phyloP scores from a whole-genome alignment of 2,888 invertebrate genomes.

The Parnassius smintheus region DNA sequence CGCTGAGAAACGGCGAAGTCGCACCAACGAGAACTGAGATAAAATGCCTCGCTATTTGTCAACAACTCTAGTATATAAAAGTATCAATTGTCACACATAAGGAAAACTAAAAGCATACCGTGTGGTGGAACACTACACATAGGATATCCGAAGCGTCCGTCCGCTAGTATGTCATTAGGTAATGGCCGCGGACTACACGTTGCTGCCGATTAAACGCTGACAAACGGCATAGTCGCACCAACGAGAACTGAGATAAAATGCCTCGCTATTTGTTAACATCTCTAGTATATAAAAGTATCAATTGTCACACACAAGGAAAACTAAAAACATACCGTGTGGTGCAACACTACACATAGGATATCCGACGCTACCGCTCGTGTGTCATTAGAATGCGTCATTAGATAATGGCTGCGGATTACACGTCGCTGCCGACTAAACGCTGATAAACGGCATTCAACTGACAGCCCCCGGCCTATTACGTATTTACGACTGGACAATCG shows the following conservation, averaged over 20 bases:
- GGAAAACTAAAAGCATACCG: not conserved
- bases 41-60: too few species aligned
- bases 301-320: too few species aligned
- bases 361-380: slow-evolving; percentile 34
- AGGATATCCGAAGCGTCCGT: slow-evolving; percentile 26
- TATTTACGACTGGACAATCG: slow-evolving; percentile 49
- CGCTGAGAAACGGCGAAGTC: slow-evolving; percentile 61
- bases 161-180: slow-evolving; percentile 61
- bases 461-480: slow-evolving; percentile 49
- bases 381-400: slow-evolving; percentile 63
- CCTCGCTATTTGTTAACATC: too few species aligned
- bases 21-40: too few species aligned
- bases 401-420: slow-evolving; percentile 63
- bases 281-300: too few species aligned
- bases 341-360: slow-evolving; percentile 23
- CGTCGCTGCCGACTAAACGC: slow-evolving; percentile 65
- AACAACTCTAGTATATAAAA: too few species aligned
- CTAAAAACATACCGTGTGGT: slow-evolving; percentile 3
- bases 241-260: too few species aligned
- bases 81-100: too few species aligned
- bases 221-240: slow-evolving; percentile 50
- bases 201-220: slow-evolving; percentile 67
- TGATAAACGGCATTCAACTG: slow-evolving; percentile 61
- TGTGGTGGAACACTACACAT: slow-evolving; percentile 21
- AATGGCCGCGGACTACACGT: slow-evolving; percentile 63